Evolutionary conservation across 2,797 vertebrate species (phyloP).

Genomic region (Lutjanus argentimaculatus): DNA sequence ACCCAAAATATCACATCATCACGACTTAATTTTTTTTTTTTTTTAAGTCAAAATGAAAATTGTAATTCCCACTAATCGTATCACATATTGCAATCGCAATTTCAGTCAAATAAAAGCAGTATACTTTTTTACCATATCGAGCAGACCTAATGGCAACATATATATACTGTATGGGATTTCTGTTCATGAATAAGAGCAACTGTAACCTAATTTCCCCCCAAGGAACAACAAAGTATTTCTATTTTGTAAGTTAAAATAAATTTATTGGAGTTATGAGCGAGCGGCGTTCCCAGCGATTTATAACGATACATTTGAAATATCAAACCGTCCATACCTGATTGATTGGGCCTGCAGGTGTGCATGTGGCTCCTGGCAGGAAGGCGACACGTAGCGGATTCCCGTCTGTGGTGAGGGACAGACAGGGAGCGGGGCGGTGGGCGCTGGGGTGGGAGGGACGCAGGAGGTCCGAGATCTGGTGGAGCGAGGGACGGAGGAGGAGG

Average conservation of each 20-base stretch:
- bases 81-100: no score
- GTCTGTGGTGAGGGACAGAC: constrained; percentile 81
- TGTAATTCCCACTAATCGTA: no score
- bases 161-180: no score
- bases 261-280: not conserved
- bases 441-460: constrained; percentile 86
- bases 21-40: no score
- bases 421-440: constrained; percentile 83
- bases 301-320: not conserved
- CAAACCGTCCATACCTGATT: constrained; percentile 75
- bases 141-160: no score
- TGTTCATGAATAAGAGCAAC: no score
- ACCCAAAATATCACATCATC: no score
- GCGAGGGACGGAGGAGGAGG: constrained; percentile 82
- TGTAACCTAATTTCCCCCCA: no score
- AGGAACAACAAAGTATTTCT: no score
- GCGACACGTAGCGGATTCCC: constrained; percentile 86
- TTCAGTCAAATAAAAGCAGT: no score
- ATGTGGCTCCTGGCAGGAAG: constrained; percentile 81
- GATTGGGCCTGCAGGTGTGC: constrained; percentile 79
- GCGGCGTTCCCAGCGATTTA: not conserved
- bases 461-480: constrained; percentile 89
- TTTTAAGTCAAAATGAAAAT: no score
- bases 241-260: not conserved
- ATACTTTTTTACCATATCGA: no score